Evolutionary conservation across 2,888 invertebrate species (phyloP), one percentile per base, ranked within the genome.

Genomic region (Cheilosia grossa): DNA sequence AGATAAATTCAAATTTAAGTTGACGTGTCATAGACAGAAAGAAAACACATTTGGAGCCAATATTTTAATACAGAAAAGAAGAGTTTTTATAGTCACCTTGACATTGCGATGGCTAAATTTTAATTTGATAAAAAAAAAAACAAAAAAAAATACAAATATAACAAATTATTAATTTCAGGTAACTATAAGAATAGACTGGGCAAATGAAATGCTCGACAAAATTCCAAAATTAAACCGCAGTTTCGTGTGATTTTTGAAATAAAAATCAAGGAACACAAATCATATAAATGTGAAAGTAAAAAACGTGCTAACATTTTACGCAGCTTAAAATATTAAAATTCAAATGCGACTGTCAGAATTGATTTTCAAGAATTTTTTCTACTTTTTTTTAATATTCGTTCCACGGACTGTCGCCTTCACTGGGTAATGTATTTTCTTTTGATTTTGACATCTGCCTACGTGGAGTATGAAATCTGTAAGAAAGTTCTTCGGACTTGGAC

Each of bases 1-100:
- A 56, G 27, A 33, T 56, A 37, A 70, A 70, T 24, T 58, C 19
- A 33, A 33, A 44, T 69, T 33, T 44, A 56, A 47, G n/a, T 47
- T 56, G 44, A 42, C 54, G 13, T 66, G 10, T 53, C 5, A 40
- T 15, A 27, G 33, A 37, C 0, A 13, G 3, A 17, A 30, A 30
- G 49, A 21, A 49, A 21, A 49, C 19, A 21, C 19, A 21, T 21
- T 21, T 9, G 10, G 9, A 49, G 7, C 15, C 10, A 49, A 49
- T 13, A 49, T 19, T 17, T 17, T 19, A 19, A 27, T 10, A 7
- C 17, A 7, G 2, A 19, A 9, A 47, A 9, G 7, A 21, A 21
- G 19, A 19, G 49, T 49, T 49, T 49, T 49, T 4, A 21, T 4
- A 21, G 19, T 49, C 21, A 21, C 21, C 13, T 21, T 49, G 19